These are phyloP conservation scores for Podarcis cretensis DNA, from an alignment of 2,113 vertebrate genomes.

Conservation along the genomic window DNA sequence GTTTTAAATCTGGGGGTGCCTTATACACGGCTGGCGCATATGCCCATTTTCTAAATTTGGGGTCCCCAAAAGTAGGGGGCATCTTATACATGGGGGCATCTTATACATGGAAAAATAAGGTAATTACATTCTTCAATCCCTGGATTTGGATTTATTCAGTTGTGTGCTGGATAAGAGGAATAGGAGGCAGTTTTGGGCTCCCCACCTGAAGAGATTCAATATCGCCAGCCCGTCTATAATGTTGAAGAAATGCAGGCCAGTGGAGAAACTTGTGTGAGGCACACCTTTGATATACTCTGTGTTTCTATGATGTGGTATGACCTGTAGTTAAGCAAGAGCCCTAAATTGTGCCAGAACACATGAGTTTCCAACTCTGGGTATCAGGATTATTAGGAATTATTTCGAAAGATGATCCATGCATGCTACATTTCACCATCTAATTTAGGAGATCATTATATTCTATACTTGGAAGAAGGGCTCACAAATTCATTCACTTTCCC, in stretches of 20 bases:
- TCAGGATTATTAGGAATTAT: not conserved
- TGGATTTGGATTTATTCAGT: constrained; percentile 1
- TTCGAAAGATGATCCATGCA: not conserved
- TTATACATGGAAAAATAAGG: too few species aligned
- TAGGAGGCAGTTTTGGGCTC: not conserved
- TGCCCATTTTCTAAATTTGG: too few species aligned
- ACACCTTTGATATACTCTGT: not conserved
- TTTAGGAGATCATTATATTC: not conserved
- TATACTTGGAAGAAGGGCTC: not conserved
- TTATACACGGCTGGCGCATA: too few species aligned
- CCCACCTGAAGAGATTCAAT: not conserved
- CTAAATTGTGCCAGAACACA: not conserved
- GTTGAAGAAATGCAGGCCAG: not conserved
- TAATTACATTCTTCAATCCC: not conserved
- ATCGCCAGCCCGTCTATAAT: not conserved
- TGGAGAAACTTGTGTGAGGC: not conserved
- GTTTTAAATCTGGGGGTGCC: too few species aligned
- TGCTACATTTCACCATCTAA: not conserved
- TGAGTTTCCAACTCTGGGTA: not conserved
- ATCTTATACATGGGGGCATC: too few species aligned
- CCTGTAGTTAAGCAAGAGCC: not conserved
- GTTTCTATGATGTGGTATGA: not conserved
- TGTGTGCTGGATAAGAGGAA: not conserved
- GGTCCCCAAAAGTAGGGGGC: too few species aligned
- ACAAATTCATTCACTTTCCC: not conserved